Evolutionary conservation across 1,140 invertebrate species (phyloP).

Genomic region (Plectus sambesii): DNA sequence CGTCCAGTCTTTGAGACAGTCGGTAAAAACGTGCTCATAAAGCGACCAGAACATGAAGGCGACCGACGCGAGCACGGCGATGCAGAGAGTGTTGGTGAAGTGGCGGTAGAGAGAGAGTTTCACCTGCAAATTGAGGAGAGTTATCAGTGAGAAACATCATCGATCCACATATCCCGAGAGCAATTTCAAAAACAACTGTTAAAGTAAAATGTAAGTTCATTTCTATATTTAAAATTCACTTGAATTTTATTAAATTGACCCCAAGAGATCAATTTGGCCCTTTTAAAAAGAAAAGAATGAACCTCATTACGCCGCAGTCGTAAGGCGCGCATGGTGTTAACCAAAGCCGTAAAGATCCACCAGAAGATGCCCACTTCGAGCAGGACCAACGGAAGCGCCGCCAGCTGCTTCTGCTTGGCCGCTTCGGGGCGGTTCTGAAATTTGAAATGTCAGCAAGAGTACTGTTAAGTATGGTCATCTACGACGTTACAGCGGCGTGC

Average conservation of each 20-base stretch:
- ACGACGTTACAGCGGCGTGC: background rate
- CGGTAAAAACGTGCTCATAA: slow-evolving; percentile 55
- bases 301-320: slow-evolving; percentile 57
- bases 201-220: too few relatives aligned
- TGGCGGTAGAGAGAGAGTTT: slow-evolving; percentile 78
- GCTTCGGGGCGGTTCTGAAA: slow-evolving; percentile 38
- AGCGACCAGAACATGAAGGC: slow-evolving; percentile 84
- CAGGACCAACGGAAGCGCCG: slow-evolving; percentile 40
- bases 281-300: slow-evolving; percentile 11
- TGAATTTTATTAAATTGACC: too few relatives aligned
- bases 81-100: slow-evolving; percentile 82
- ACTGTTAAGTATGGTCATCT: slow-evolving; percentile 7
- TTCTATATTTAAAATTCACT: too few relatives aligned
- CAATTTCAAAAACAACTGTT: too few relatives aligned
- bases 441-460: slow-evolving; percentile 20
- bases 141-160: too few relatives aligned
- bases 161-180: too few relatives aligned
- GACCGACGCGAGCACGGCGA: slow-evolving; percentile 71
- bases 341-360: slow-evolving; percentile 58
- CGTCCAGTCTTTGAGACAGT: slow-evolving; percentile 63
- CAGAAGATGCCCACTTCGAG: slow-evolving; percentile 42
- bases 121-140: slow-evolving; percentile 70
- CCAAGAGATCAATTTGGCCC: slow-evolving; percentile 11
- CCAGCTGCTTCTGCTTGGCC: slow-evolving; percentile 45
- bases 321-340: slow-evolving; percentile 74